Base-by-base conservation (phyloP, 2,888 invertebrate species). In the Lochmaea capreae region DNA sequence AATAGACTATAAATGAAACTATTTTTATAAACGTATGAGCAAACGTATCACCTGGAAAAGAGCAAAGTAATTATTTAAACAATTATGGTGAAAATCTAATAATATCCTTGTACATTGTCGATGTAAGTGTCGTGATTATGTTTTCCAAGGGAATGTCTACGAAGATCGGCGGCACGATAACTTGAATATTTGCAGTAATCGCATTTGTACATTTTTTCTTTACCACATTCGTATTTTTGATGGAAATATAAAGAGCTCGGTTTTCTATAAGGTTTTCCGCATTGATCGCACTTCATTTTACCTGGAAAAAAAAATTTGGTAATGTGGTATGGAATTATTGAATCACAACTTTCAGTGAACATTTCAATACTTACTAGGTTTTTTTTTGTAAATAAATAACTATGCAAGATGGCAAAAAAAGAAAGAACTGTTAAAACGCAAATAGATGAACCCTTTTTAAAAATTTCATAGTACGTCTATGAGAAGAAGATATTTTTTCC, bases 151-250 rank as follows among this genome's bases (percentile, higher is more conserved):
- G 65, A 65, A 39, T 71, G 71, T 65, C 71, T 26, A 14, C 71
- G 65, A 12, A 71, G 49, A 71, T 71, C 71, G 2, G 71, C 71
- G 4, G 71, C 18, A 33, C 71, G 10, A 11, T 71, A 71, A 46
- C 65, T 71, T 9, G 71, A 71, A 58, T 52, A 71, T 33, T 18
- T 22, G 66, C 83, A 83, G 22, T 62, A 76, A 0, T 65, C 54
- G 65, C 83, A 83, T 43, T 73, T 76, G 59, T 82, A 79, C 54
- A 75, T 76, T 8, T 81, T 81, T 33, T 77, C 75, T 59, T 82
- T 81, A 12, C 82, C 82, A 62, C 84, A 84, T 68, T 83, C 81
- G 76, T 80, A 83, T 58, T 81, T 81, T 46, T 75, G 75, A 77
- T 84, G 84, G 43, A 81, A 80, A 14, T 77, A 78, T 14, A 83